Base-by-base conservation (phyloP, 2,888 invertebrate genomes). In the Troilus luridus region DNA sequence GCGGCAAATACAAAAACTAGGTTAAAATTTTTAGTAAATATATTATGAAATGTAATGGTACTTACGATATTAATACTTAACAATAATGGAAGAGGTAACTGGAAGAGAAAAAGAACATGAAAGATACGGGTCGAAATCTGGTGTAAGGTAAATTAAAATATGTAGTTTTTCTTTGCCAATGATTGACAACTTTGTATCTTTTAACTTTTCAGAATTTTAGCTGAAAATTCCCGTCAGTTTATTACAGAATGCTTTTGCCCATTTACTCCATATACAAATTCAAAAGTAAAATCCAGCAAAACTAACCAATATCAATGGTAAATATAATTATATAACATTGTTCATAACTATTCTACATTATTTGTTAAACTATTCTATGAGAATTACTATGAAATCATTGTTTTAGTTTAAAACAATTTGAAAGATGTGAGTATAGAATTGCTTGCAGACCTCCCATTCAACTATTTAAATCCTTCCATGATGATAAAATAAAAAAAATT, bases 1-100 rank as follows among this genome's bases (percentile, higher is more conserved):
- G 88, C 88, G 88, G 59, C 88, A 88, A 59, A 88, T 88, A 88
- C 24, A 58, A 88, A 88, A 58, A 88, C 41, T n/a, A 88, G 62
- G 62, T 59, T 88, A 56, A 58, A 88, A 88, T 88, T 62, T n/a
- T 60, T 21, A 88, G 56, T 88, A 60, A 58, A 58, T 24, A 56
- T 24, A 88, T 88, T 88, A 24, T 58, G 27, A 88, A 88, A 88
- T 56, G 56, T 58, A 88, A 62, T 88, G 59, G 14, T 21, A 7
- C 11, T 1, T 7, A 88, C 59, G n/a, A 27, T 56, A 88, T 60
- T 59, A 58, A 27, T 60, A 27, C 59, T 88, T 24, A 59, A 88
- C 3, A 41, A 24, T 56, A 88, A 88, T 88, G 88, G 59, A 60
- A 88, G 59, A 88, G 41, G 21, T 11, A 60, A 58, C 88, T 59